These are phyloP conservation scores for Lytechinus variegatus DNA, from an alignment of 35 echinoderm and acorn worm genomes.

Conservation along the genomic window DNA sequence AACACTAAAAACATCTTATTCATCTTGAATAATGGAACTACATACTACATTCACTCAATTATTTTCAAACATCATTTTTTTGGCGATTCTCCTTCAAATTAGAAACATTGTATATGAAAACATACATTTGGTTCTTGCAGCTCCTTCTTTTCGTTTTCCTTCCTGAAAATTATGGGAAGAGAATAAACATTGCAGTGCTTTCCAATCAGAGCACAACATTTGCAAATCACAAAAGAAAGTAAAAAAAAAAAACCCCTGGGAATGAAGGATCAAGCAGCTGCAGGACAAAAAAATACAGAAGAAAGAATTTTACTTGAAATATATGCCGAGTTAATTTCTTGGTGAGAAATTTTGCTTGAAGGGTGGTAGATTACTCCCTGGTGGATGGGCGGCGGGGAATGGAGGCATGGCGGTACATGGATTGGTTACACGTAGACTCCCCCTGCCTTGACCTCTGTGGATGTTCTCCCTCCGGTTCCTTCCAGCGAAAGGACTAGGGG, in stretches of 20 bases:
- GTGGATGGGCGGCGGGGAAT: neutral
- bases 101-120: neutral
- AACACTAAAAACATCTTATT: neutral
- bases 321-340: neutral
- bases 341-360: neutral
- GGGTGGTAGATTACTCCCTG: neutral
- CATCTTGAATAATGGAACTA: neutral
- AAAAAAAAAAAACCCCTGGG: neutral
- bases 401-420: conserved; percentile 9
- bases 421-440: neutral
- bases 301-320: neutral
- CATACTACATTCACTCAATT: neutral
- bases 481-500: neutral
- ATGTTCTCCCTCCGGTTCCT: neutral
- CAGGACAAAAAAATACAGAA: neutral
- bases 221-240: neutral
- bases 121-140: neutral
- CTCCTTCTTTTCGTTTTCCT: neutral
- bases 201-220: neutral
- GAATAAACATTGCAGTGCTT: neutral
- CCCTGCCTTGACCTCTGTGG: neutral
- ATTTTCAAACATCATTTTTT: neutral
- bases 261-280: neutral
- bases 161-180: neutral
- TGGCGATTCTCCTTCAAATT: neutral